Conservation (phyloP, 2,888 invertebrate genomes). For the Trichacis sp. region DNA sequence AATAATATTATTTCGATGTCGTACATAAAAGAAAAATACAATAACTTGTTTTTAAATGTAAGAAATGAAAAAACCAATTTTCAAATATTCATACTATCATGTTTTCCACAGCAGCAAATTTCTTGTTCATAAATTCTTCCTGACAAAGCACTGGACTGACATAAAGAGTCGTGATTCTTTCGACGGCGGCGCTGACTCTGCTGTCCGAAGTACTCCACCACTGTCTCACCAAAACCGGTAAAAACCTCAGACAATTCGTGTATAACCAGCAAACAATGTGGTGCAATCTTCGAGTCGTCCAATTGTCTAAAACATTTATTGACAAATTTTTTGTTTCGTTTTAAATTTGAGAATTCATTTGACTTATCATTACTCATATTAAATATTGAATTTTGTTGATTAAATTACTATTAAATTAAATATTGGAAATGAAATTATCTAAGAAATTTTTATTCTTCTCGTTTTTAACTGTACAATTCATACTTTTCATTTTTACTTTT, state of each 20-base stretch:
- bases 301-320: constrained; percentile 55
- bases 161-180: constrained; percentile 77
- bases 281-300: constrained; percentile 67
- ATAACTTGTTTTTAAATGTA: not conserved
- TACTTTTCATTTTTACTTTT: too few relatives aligned
- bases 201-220: constrained; percentile 82
- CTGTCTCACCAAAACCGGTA: constrained; percentile 81
- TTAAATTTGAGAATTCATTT: too few relatives aligned
- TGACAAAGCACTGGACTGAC: constrained; percentile 77
- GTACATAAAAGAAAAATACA: too few relatives aligned
- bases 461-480: too few relatives aligned
- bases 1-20: too few relatives aligned
- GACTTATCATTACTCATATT: too few relatives aligned
- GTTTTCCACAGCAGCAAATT: constrained; percentile 74
- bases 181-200: constrained; percentile 76
- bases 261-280: constrained; percentile 78
- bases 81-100: constrained; percentile 72
- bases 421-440: too few relatives aligned
- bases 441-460: too few relatives aligned
- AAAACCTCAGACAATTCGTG: constrained; percentile 73
- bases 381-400: too few relatives aligned
- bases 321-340: too few relatives aligned
- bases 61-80: too few relatives aligned
- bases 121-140: constrained; percentile 75
- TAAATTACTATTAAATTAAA: too few relatives aligned